Base-by-base conservation (phyloP, 2,113 vertebrate species). In the Colinus virginianus region DNA sequence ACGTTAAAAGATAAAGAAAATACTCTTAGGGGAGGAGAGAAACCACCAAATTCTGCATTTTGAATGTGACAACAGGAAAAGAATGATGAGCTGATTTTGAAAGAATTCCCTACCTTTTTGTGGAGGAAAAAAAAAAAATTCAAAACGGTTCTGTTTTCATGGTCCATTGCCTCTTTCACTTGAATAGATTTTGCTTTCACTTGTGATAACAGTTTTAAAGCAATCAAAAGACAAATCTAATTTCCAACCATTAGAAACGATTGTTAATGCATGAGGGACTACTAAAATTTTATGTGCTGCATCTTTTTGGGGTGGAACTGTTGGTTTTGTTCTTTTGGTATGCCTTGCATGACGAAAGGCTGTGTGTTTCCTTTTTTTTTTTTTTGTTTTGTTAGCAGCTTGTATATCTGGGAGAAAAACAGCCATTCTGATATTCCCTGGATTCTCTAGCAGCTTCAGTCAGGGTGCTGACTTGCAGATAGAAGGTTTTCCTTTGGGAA, bases 111-210 rank as follows among this genome's bases (percentile, higher is more conserved):
- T 66, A 81, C 81, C 92, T 96, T 89, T 93, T 89, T 63, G 53
- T 75, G 67, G 90, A 92, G 48, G 93, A 7, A 74, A 59, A 90
- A 58, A 58, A 93, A 10, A 78, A 59, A 90, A 59, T 45, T 81
- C 78, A 94, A 86, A 95, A 91, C 69, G 53, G 88, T 93, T 75
- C 89, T 32, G 77, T 94, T 94, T 97, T 96, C 80, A 89, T 62
- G 87, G 88, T 95, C 55, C 7, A 9, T 78, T 97, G 87, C 86
- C 84, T 42, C 78, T 95, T 97, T 96, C 92, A 92, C 81, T 93
- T 95, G 94, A 93, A 78, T 91, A 96, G 88, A 82, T 90, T 94
- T 94, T 97, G 70, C 55, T 95, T 96, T 96, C 76, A 90, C 62
- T 93, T 92, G 46, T 89, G 63, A 64, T 96, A 95, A 92, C 19